Percentiles rank a stretch among this genome's conserved stretches.
phyloP scores from a whole-genome alignment of 2,888 invertebrate species.

The Caenorhabditis afra region DNA sequence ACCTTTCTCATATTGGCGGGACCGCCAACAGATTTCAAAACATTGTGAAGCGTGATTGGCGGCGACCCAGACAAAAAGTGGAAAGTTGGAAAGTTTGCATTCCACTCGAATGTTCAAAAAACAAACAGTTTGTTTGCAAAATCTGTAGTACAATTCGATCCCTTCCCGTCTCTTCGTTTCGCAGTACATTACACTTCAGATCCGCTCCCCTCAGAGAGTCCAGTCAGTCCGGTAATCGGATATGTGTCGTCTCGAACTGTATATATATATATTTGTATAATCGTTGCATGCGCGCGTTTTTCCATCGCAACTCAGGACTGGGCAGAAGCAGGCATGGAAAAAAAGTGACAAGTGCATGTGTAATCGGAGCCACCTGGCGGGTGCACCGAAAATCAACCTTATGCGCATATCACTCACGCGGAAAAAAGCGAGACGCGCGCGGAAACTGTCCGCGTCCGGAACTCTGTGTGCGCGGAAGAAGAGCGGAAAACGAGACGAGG shows the following conservation, averaged over 20 bases:
- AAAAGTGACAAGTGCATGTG: conserved; percentile 49
- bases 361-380: conserved; percentile 31
- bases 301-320: too few relatives aligned
- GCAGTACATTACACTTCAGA: too few relatives aligned
- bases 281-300: conserved; percentile 18
- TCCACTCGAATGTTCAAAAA: conserved; percentile 10
- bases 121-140: not conserved
- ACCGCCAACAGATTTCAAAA: not conserved
- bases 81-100: conserved; percentile 4
- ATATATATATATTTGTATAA: too few relatives aligned
- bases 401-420: conserved; percentile 29
- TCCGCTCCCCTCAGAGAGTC: too few relatives aligned
- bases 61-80: not conserved
- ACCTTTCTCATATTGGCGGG: not conserved
- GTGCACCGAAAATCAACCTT: conserved; percentile 39
- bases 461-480: not conserved
- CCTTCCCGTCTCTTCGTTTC: too few relatives aligned
- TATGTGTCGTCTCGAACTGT: conserved; percentile 22
- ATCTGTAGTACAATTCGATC: not conserved
- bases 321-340: too few relatives aligned
- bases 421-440: not conserved
- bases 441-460: conserved; percentile 9
- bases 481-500: conserved; percentile 22
- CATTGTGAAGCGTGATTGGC: not conserved
- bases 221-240: conserved; percentile 32